Base-by-base conservation (phyloP, 2,888 invertebrate genomes). In the Anagyrus pseudococci region DNA sequence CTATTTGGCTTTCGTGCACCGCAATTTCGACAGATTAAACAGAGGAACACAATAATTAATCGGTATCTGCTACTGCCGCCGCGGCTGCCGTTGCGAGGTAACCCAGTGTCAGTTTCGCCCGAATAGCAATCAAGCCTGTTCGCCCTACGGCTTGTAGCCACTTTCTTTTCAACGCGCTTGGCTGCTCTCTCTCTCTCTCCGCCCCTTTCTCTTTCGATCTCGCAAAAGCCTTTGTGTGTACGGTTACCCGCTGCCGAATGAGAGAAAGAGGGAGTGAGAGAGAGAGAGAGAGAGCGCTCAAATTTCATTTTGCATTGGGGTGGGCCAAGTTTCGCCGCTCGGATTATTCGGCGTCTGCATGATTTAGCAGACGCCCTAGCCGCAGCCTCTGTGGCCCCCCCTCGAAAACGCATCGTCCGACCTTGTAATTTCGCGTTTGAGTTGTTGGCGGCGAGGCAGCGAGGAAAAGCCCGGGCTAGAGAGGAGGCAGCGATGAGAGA, bases 271-370 rank as follows among this genome's bases (percentile, higher is more conserved):
- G n/a, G n/a, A n/a, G n/a, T n/a, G n/a, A n/a, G n/a, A n/a, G n/a
- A n/a, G n/a, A n/a, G n/a, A n/a, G n/a, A n/a, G n/a, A n/a, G n/a
- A n/a, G n/a, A 53, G 55, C 68, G 66, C 61, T 71, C 71, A 66
- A 72, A 69, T 72, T 72, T 69, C 70, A 69, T 70, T 71, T 56
- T 37, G 55, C 47, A 69, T 70, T 54, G 33, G 53, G 40, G 40
- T 62, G 61, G 54, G 8, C 55, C 53, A 47, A 55, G 8, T 26
- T 47, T 25, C 55, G n/a, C 53, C 48, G 50, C 20, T n/a, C 40
- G 48, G 55, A 61, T 61, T 62, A 67, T 69, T 68, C 67, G 62
- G 67, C 61, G 65, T 67, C 69, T 49, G 64, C 66, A 58, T 61
- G 55, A 61, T 55, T 61, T 55, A 55, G 44, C 61, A 29, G 6